These are phyloP conservation scores for Alces alces DNA, from an alignment of 2,113 vertebrate species.

Conservation along the genomic window DNA sequence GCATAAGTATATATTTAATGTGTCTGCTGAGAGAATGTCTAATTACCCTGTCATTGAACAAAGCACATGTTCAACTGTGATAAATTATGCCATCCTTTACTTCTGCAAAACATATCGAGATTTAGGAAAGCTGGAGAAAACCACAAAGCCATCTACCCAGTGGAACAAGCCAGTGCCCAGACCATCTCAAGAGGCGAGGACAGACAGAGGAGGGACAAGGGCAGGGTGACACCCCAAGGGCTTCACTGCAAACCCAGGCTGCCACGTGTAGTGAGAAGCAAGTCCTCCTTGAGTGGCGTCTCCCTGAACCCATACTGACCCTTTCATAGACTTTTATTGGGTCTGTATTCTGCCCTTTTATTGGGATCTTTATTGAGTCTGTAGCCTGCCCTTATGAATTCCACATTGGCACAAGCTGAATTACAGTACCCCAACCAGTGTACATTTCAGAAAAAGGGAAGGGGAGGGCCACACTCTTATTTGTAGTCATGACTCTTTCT, in stretches of 20 bases:
- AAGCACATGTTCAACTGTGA: conserved; percentile 78
- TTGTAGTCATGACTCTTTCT: not conserved
- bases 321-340: accelerated
- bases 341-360: accelerated
- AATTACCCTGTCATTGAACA: conserved; percentile 81
- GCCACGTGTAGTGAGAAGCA: accelerated
- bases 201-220: not conserved
- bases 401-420: not conserved
- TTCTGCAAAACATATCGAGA: conserved; percentile 69
- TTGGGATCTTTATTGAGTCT: accelerated
- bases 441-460: not conserved
- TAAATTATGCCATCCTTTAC: conserved; percentile 78
- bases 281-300: accelerated
- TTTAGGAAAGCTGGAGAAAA: conserved; percentile 61
- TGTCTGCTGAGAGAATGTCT: conserved; percentile 80
- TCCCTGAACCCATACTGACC: too few species aligned
- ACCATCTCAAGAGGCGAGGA: accelerated
- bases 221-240: accelerated
- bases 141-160: not conserved
- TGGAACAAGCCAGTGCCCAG: not conserved
- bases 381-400: accelerated
- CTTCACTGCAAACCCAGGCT: accelerated
- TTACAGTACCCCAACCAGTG: accelerated
- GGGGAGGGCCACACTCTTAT: not conserved
- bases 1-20: conserved; percentile 78